phyloP scores from a whole-genome alignment of 2,797 vertebrate genomes.

The Pipistrellus kuhlii region DNA sequence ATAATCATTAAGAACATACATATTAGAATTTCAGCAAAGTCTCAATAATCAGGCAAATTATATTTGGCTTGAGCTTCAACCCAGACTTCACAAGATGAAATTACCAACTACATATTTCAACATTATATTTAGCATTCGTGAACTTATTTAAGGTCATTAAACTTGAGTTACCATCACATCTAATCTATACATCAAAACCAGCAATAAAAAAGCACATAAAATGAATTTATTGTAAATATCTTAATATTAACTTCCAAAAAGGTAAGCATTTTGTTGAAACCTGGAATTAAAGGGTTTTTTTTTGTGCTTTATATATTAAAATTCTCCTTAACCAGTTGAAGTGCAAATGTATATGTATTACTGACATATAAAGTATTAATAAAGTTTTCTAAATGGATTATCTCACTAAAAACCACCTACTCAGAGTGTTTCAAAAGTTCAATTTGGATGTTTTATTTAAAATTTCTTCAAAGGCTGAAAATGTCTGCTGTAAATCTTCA shows the following conservation, averaged over 20 bases:
- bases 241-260: slow-evolving; percentile 48
- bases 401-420: slow-evolving; percentile 20
- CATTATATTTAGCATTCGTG: slow-evolving; percentile 2
- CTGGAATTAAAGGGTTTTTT: slow-evolving; percentile 9
- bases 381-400: neutral
- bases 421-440: slow-evolving; percentile 2
- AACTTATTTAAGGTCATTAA: slow-evolving; percentile 33
- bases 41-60: neutral
- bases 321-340: slow-evolving; percentile 47
- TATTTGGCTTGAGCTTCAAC: slow-evolving; percentile 22
- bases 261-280: slow-evolving; percentile 32
- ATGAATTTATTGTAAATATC: neutral
- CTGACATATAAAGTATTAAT: neutral
- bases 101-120: neutral
- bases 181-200: neutral
- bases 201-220: slow-evolving; percentile 24
- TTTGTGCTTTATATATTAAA: slow-evolving; percentile 52
- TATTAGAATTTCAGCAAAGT: slow-evolving; percentile 25
- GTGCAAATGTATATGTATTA: slow-evolving; percentile 32
- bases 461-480: slow-evolving; percentile 43
- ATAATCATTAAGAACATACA: neutral
- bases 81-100: neutral
- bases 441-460: slow-evolving; percentile 46
- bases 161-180: neutral
- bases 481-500: slow-evolving; percentile 30